Percentiles rank a stretch among this genome's conserved stretches.
phyloP scores from a whole-genome alignment of 2,888 invertebrate genomes.

The Callosobruchus maculatus region DNA sequence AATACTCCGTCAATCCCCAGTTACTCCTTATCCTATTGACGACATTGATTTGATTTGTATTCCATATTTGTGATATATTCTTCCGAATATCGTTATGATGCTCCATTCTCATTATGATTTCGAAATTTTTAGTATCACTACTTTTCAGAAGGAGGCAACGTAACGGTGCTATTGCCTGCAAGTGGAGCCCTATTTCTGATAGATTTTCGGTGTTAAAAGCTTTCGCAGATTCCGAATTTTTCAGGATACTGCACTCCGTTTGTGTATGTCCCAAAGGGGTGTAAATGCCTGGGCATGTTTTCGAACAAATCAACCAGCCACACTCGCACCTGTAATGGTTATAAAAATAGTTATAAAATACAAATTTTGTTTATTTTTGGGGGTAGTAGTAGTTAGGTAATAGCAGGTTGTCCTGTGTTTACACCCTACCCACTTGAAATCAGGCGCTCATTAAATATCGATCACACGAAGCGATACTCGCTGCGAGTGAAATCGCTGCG shows the following conservation, averaged over 20 bases:
- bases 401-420: too few relatives aligned
- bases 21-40: slow-evolving; percentile 58
- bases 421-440: too few relatives aligned
- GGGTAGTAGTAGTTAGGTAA: too few relatives aligned
- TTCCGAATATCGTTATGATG: slow-evolving; percentile 62
- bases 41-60: slow-evolving; percentile 62
- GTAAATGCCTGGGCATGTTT: slow-evolving; percentile 55
- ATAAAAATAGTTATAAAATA: neutral
- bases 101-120: slow-evolving; percentile 61
- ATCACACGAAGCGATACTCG: too few relatives aligned
- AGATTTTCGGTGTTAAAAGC: slow-evolving; percentile 49
- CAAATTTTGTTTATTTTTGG: neutral
- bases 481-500: too few relatives aligned
- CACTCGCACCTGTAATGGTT: slow-evolving; percentile 58
- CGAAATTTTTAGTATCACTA: slow-evolving; percentile 56
- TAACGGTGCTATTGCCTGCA: slow-evolving; percentile 57
- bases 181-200: slow-evolving; percentile 51
- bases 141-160: slow-evolving; percentile 64
- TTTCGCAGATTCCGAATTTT: slow-evolving; percentile 37
- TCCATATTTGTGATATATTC: slow-evolving; percentile 61
- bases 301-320: slow-evolving; percentile 73
- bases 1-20: slow-evolving; percentile 59
- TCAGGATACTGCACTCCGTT: slow-evolving; percentile 58
- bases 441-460: too few relatives aligned
- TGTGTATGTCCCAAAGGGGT: slow-evolving; percentile 57